These are phyloP conservation scores for Andrena bucephala DNA, from an alignment of 2,888 invertebrate species.

Conservation along the genomic window DNA sequence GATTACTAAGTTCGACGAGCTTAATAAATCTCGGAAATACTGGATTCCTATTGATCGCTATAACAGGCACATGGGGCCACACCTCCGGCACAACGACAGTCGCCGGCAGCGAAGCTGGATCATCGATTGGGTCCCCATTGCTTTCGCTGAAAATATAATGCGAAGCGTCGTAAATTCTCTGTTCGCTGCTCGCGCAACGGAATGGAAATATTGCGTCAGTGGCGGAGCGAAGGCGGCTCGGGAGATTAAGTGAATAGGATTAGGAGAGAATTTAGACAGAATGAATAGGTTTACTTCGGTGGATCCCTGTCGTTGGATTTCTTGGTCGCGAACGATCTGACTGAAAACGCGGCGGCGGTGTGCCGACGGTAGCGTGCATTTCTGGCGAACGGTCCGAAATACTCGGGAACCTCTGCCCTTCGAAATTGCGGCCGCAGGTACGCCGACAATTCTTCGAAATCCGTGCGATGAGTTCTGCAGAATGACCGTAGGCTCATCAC, in stretches of 20 bases:
- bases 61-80: constrained; percentile 98
- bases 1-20: constrained; percentile 97
- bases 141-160: constrained; percentile 52
- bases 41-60: constrained; percentile 97
- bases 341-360: constrained; percentile 58
- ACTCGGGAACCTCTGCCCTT: constrained; percentile 36
- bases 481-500: constrained; percentile 66
- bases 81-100: constrained; percentile 97
- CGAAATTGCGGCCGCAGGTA: constrained; percentile 44
- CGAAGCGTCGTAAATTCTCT: not conserved
- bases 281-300: constrained; percentile 64
- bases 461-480: constrained; percentile 61
- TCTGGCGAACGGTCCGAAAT: constrained; percentile 41
- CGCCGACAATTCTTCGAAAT: constrained; percentile 53
- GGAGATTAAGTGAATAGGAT: not conserved
- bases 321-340: constrained; percentile 75
- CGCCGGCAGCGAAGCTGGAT: constrained; percentile 89
- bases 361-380: constrained; percentile 58
- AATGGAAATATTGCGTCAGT: not conserved
- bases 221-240: too few relatives aligned
- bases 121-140: constrained; percentile 77
- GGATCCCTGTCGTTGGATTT: constrained; percentile 72
- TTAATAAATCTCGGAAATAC: constrained; percentile 99
- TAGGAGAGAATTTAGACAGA: not conserved
- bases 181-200: not conserved